Conservation (phyloP, 2,888 invertebrate genomes). For the Tetragonisca angustula region DNA sequence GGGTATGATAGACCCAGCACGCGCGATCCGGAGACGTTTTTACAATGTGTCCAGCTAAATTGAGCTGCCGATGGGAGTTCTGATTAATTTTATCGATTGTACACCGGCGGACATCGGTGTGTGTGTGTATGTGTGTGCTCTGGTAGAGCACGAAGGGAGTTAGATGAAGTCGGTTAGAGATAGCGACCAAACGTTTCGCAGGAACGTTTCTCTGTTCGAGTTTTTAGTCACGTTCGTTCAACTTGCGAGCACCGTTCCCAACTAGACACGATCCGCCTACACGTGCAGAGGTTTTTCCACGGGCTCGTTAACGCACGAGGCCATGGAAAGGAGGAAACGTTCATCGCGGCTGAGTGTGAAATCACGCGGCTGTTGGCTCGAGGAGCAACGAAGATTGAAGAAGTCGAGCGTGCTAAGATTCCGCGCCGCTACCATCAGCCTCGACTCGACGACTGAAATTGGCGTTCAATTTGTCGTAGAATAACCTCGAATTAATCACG, state of each 20-base stretch:
- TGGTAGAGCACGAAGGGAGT: background rate
- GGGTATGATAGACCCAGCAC: background rate
- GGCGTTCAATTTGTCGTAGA: background rate
- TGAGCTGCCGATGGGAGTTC: constrained; percentile 40
- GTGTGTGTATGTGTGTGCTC: background rate
- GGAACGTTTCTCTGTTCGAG: background rate
- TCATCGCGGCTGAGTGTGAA: background rate
- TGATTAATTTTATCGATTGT: constrained; percentile 11
- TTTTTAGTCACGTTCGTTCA: constrained; percentile 23
- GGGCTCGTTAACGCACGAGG: constrained; percentile 6
- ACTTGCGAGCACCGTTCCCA: constrained; percentile 19
- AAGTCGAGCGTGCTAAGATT: background rate
- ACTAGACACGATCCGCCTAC: constrained; percentile 20
- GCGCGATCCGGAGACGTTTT: background rate
- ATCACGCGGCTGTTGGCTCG: background rate
- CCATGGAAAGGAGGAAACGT: background rate
- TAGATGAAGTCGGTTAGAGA: background rate
- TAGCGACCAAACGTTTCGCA: background rate
- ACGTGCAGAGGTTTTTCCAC: background rate
- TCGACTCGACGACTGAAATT: too few species aligned
- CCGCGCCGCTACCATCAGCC: background rate
- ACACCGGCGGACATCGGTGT: too few species aligned
- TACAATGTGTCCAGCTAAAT: constrained; percentile 38
- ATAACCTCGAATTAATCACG: background rate
- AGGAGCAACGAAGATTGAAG: background rate